Conservation (phyloP, 2,113 vertebrate species). For the Alaudala cheleensis region DNA sequence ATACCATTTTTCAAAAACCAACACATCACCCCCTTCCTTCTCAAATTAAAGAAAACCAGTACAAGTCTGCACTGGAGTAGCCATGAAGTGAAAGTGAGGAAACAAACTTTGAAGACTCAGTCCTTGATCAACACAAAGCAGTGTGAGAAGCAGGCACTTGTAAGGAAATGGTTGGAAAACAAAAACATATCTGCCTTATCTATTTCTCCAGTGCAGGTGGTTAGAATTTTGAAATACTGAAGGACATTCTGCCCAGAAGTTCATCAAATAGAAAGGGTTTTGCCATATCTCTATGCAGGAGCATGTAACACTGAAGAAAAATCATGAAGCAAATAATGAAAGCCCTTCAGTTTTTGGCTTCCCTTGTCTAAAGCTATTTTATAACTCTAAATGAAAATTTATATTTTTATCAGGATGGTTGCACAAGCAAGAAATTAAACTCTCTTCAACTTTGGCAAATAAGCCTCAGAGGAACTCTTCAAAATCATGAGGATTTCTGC, state of each 20-base stretch:
- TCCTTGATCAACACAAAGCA: not conserved
- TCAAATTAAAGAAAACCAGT: not conserved
- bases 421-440: conserved; percentile 50
- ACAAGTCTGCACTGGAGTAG: not conserved
- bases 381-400: not conserved
- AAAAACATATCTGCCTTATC: not conserved
- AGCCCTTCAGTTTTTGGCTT: conserved; percentile 5
- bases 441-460: not conserved
- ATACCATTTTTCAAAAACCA: not conserved
- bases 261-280: not conserved
- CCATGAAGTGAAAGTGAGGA: not conserved
- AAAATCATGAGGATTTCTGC: not conserved
- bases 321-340: not conserved
- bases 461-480: not conserved
- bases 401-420: conserved; percentile 3
- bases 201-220: not conserved
- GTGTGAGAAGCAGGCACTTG: not conserved
- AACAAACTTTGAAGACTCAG: not conserved
- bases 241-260: not conserved
- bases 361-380: conserved; percentile 28
- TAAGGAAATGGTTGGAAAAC: not conserved
- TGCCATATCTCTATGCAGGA: not conserved
- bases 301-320: not conserved
- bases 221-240: not conserved
- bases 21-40: rapidly evolving